Base-by-base conservation (phyloP, 1,140 invertebrate species). In the Ericerus pela region DNA sequence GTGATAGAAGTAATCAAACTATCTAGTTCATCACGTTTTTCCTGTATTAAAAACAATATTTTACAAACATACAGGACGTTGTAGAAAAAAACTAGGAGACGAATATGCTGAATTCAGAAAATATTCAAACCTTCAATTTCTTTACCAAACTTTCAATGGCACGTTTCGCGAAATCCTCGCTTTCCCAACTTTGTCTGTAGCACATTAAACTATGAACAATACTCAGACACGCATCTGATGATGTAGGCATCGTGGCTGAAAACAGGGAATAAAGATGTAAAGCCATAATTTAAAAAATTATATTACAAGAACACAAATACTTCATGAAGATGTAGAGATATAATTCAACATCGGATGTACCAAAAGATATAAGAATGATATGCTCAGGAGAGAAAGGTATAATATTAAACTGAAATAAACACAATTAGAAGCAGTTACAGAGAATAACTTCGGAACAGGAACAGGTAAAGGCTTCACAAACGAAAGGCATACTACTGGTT, bases 121-220 rank as follows among this genome's bases (percentile, higher is more conserved):
- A 20, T 20, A 59, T 54, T 59, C 65, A 56, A 64, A 76, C 76
- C 68, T 90, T 96, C 22, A 96, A 72, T 67, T 96, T 96, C 69
- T 96, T 96, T 0, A 96, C 92, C 53, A 96, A 75, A 60, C 88
- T 92, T 72, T 96, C 92, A 62, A 96, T 96, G 58, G 93, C 92
- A 64, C 92, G 74, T 70, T 95, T 96, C 33, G 89, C 85, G 70
- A 96, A 96, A 5, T 83, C 82, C 72, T 94, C 89, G 59, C 84
- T 85, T 69, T 94, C 93, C 26, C 91, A 90, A 62, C 91, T 91
- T 72, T 96, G 91, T 54, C 91, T 75, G 72, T 96, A 91, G 71
- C 90, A 96, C 90, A 96, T 93, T 31, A 96, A 72, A 62, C 87
- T 93, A 68, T 95, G 90, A 1, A 96, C 92, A 67, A 96, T 96